Evolutionary conservation across 2,797 vertebrate species (phyloP).

Genomic region (Anableps anableps): DNA sequence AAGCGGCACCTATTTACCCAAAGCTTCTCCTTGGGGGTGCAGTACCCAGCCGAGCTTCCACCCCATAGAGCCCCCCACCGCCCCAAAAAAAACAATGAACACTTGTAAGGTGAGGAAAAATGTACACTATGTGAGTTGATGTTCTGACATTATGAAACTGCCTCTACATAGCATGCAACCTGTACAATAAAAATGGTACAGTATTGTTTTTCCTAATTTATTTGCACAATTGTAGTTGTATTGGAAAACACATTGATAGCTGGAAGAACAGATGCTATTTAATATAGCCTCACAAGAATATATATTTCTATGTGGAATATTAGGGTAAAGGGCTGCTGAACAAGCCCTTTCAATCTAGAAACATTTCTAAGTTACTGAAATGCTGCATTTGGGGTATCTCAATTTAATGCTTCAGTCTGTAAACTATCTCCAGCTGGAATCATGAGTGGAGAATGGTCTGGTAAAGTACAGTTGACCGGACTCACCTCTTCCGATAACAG

Average conservation of each 20-base stretch:
- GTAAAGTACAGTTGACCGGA: slow-evolving; percentile 76
- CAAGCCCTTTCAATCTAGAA: slow-evolving; percentile 21
- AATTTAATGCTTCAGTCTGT: slow-evolving; percentile 73
- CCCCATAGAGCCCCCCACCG: no score
- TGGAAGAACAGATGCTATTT: not conserved
- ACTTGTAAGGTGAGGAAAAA: slow-evolving; percentile 33
- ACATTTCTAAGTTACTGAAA: slow-evolving; percentile 34
- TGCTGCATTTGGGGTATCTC: slow-evolving; percentile 42
- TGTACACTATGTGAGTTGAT: slow-evolving; percentile 76
- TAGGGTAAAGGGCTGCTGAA: slow-evolving; percentile 5
- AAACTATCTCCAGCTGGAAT: slow-evolving; percentile 64
- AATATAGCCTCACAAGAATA: slow-evolving; percentile 17
- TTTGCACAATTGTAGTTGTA: slow-evolving; percentile 39
- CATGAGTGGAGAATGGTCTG: slow-evolving; percentile 59
- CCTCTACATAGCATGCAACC: slow-evolving; percentile 46
- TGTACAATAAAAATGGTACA: not conserved
- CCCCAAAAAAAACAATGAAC: no score
- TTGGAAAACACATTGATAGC: not conserved
- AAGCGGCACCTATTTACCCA: no score
- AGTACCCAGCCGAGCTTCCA: no score
- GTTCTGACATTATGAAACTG: slow-evolving; percentile 43
- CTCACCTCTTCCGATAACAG: slow-evolving; percentile 71
- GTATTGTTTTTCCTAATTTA: not conserved
- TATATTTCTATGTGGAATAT: slow-evolving; percentile 26
- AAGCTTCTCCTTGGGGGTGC: no score